Conservation (phyloP, 2,113 vertebrate species). For the Paramormyrops kingsleyae region DNA sequence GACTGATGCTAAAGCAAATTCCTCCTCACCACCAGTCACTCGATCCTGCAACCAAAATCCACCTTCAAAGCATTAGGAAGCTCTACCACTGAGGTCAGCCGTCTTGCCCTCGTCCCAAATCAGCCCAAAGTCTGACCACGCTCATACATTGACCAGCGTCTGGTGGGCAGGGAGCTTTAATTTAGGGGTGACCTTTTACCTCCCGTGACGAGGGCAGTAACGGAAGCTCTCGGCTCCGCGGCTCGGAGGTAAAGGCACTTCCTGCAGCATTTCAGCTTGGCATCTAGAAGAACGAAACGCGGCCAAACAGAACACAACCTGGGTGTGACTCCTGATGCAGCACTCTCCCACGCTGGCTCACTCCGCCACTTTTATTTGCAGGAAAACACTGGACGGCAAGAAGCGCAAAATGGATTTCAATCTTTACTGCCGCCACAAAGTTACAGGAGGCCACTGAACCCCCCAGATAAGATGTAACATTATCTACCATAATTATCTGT, state of each 20-base stretch:
- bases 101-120: background rate
- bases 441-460: background rate
- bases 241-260: background rate
- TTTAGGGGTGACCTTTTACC: background rate
- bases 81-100: background rate
- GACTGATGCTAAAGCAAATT: background rate
- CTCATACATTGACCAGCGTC: background rate
- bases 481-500: background rate
- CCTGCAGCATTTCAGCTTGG: background rate
- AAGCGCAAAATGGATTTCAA: background rate
- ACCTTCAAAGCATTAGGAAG: background rate
- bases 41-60: background rate
- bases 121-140: background rate
- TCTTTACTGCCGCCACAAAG: background rate
- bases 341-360: background rate
- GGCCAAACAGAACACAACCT: background rate
- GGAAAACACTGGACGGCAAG: background rate
- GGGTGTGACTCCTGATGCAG: background rate
- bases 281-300: background rate
- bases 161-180: background rate
- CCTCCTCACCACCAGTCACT: background rate
- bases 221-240: background rate
- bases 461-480: background rate
- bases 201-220: background rate
- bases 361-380: background rate